These are phyloP conservation scores for Microcebus griseorufus DNA, from an alignment of 2,113 vertebrate genomes.

Conservation along the genomic window DNA sequence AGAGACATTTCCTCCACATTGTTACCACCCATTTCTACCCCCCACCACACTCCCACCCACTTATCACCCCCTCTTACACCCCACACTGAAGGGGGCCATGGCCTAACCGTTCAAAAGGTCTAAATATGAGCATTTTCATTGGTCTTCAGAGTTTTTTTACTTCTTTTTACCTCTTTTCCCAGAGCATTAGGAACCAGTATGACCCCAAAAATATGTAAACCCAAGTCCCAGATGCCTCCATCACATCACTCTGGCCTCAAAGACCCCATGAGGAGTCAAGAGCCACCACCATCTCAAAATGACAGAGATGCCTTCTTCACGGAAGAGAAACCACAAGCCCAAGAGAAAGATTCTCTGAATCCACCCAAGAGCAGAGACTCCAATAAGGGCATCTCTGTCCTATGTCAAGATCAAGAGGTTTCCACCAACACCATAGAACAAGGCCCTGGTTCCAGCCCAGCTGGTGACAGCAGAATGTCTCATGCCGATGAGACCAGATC, in stretches of 20 bases:
- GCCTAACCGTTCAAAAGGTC: background rate
- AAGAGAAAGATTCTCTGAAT: conserved; percentile 20
- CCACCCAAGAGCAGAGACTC: conserved; percentile 62
- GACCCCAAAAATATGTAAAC: background rate
- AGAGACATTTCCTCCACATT: background rate
- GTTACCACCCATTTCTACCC: no score
- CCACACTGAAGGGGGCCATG: fast-evolving
- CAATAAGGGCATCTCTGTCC: background rate
- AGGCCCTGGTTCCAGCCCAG: background rate
- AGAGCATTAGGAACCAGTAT: background rate
- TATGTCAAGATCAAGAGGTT: background rate
- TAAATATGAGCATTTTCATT: background rate
- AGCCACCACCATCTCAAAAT: background rate
- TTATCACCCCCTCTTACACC: background rate
- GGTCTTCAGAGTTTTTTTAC: background rate
- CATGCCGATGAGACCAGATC: background rate
- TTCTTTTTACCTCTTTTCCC: background rate
- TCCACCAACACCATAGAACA: background rate
- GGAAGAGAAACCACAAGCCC: background rate
- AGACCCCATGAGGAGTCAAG: conserved; percentile 66
- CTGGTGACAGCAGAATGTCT: background rate
- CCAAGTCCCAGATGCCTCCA: background rate
- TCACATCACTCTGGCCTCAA: conserved; percentile 56
- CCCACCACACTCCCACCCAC: no score
- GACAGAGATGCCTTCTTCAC: fast-evolving